Conservation (phyloP, 2,113 vertebrate genomes). For the Gnathochromis pfefferi region DNA sequence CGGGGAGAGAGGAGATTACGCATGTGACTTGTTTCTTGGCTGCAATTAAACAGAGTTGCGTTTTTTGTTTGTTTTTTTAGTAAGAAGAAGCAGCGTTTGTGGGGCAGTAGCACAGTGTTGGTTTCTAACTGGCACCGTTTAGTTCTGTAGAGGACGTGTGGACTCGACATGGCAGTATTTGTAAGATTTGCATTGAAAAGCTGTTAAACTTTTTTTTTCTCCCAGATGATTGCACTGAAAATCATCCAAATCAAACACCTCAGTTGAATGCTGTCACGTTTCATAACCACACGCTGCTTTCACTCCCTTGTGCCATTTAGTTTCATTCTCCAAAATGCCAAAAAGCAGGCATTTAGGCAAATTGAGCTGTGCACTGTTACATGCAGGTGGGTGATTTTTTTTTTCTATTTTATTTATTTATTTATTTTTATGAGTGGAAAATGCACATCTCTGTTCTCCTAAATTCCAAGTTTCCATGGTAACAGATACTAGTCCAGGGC, state of each 20-base stretch:
- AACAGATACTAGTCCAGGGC: slow-evolving; percentile 55
- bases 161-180: not conserved
- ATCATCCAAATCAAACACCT: not conserved
- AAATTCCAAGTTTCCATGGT: slow-evolving; percentile 65
- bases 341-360: not conserved
- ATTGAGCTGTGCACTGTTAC: not conserved
- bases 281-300: not conserved
- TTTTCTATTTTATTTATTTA: not conserved
- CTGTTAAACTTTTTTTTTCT: not conserved
- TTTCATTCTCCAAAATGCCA: not conserved
- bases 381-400: slow-evolving; percentile 1
- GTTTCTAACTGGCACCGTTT: not conserved
- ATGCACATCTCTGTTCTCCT: slow-evolving; percentile 18
- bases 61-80: not conserved
- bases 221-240: not conserved
- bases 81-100: not conserved
- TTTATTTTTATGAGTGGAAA: not conserved
- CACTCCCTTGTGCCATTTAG: not conserved
- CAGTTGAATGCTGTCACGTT: not conserved
- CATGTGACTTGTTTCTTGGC: not conserved
- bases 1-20: not conserved
- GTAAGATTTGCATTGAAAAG: not conserved
- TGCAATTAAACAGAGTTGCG: not conserved
- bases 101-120: not conserved
- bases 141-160: not conserved